Evolutionary conservation across 2,113 vertebrate genomes (phyloP), one percentile per base, ranked within the genome.

Genomic region (Onychorhynchus coronatus): DNA sequence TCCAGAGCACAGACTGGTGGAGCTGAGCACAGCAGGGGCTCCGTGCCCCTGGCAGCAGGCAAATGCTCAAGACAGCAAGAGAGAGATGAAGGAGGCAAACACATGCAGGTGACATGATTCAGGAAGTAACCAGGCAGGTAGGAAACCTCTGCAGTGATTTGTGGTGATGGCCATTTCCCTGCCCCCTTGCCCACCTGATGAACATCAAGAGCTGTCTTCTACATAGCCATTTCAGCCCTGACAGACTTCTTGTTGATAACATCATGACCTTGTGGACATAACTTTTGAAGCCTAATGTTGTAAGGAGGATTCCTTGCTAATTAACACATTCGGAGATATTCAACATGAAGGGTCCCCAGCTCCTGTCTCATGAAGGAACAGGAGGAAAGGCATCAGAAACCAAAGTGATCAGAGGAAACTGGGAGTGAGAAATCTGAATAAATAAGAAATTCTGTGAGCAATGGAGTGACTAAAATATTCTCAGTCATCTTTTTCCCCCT

Each of bases 1-100:
- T 71, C 61, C 0, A 0, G 49, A 80, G 56, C 0, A 0, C 28
- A 33, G 91, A 49, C 85, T 76, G 46, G 22, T 23, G 28, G 58
- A 88, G 81, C 88, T 85, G 89, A 79, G 74, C 81, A 22, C 66
- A 52, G 81, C 78, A 33, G 71, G 75, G 44, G 11, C 56, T 81
- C 52, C 0, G 0, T 23, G 85, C 49, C 88, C 0, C 1, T 1
- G 17, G 74, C 53, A 68, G 78, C 39, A 58, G 37, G 14, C 0
- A 1, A 62, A 19, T 3, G 8, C 72, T 77, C 37, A 37, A 63
- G 52, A 71, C 53, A 47, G 50, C 14, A 12, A 8, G 19, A 3
- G 19, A 56, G 25, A 55, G 65, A 39, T 12, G 66, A 28, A 55
- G 42, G 53, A 75, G 53, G 53, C 18, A 76, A 92, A 61, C 1